Conservation (phyloP, 2,888 invertebrate genomes). For the Apocheima hispidaria region DNA sequence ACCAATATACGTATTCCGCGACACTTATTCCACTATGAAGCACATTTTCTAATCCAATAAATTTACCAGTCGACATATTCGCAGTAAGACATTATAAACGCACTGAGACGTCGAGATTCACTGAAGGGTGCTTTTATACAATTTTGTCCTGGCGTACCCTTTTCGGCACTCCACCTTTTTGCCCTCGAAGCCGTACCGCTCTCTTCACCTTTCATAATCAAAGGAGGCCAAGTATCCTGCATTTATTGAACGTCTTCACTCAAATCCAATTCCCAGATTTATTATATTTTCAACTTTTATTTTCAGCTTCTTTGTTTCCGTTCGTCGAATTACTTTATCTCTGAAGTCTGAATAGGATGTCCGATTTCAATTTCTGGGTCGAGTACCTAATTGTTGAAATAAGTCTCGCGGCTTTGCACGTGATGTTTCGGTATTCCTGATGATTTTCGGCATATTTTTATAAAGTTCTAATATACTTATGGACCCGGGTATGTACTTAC, state of each 20-base stretch:
- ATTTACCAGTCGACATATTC: conserved; percentile 54
- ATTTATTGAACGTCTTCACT: conserved; percentile 67
- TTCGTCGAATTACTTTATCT: conserved; percentile 11
- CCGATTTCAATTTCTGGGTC: neutral
- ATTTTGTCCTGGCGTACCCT: conserved; percentile 68
- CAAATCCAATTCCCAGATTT: conserved; percentile 55
- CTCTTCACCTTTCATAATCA: conserved; percentile 77
- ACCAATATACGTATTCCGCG: conserved; percentile 39
- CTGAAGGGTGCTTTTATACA: conserved; percentile 71
- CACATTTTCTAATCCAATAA: conserved; percentile 52
- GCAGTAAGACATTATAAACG: conserved; percentile 65
- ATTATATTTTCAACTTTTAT: conserved; percentile 40
- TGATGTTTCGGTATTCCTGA: neutral
- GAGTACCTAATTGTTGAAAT: neutral
- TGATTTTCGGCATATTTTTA: no score
- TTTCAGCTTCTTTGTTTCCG: conserved; percentile 28
- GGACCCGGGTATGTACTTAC: no score
- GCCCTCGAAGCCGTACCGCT: conserved; percentile 61
- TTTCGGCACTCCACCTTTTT: conserved; percentile 70
- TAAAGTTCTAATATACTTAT: no score
- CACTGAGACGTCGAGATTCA: conserved; percentile 66
- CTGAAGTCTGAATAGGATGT: conserved; percentile 13
- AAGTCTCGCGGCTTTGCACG: neutral
- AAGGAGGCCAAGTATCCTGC: conserved; percentile 67
- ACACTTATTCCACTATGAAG: conserved; percentile 32